Conservation (phyloP, 2,888 invertebrate species). For the Epinotia nisella region DNA sequence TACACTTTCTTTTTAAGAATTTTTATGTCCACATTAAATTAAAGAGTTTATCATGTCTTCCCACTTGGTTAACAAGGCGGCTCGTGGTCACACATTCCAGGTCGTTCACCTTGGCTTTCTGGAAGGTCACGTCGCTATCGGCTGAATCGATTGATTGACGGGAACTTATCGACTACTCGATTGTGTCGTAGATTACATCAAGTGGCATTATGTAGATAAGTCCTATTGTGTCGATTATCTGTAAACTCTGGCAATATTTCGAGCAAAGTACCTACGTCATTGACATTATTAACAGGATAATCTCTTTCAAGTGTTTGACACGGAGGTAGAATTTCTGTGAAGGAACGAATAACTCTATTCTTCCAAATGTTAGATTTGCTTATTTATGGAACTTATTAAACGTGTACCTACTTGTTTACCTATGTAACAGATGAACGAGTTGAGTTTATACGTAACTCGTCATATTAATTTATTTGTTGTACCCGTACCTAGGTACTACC, state of each 20-base stretch:
- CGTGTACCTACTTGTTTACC: neutral
- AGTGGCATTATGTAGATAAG: constrained; percentile 38
- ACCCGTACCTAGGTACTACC: too few relatives aligned
- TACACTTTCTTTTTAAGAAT: constrained; percentile 42
- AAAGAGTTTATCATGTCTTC: constrained; percentile 26
- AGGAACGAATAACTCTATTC: neutral
- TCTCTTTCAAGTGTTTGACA: neutral
- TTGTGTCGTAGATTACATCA: constrained; percentile 43
- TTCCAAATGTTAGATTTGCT: constrained; percentile 7
- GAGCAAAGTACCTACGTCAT: constrained; percentile 12
- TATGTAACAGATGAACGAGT: neutral
- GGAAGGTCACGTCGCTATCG: constrained; percentile 45
- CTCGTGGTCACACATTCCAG: constrained; percentile 35
- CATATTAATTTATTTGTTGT: too few relatives aligned
- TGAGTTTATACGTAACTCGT: too few relatives aligned
- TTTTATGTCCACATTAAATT: constrained; percentile 24
- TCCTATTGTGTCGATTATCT: constrained; percentile 30
- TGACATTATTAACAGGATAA: constrained; percentile 9
- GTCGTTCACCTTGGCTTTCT: constrained; percentile 47
- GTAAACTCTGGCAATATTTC: neutral
- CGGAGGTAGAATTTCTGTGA: neutral
- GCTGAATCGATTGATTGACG: constrained; percentile 42
- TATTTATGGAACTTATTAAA: constrained; percentile 9
- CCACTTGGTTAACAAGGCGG: constrained; percentile 29
- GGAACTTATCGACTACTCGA: constrained; percentile 42